phyloP scores from a whole-genome alignment of 2,888 invertebrate genomes.

The Polyommatus iphigenia region DNA sequence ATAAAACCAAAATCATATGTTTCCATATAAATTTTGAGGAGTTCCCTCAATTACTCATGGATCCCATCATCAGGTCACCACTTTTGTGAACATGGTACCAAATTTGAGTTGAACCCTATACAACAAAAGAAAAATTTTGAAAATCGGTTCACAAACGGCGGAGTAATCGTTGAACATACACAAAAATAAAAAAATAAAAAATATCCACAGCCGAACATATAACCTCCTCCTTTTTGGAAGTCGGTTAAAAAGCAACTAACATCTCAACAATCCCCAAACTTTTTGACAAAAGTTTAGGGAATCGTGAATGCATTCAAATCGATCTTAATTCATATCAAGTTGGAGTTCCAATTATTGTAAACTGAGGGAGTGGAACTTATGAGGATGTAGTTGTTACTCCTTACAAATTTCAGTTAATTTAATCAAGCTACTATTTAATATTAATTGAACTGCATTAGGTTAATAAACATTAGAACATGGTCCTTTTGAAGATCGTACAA shows the following conservation, averaged over 20 bases:
- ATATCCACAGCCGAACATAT: too few relatives aligned
- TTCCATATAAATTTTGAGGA: too few relatives aligned
- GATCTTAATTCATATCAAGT: neutral
- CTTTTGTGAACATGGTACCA: too few relatives aligned
- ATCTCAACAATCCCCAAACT: neutral
- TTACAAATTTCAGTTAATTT: neutral
- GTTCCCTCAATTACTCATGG: too few relatives aligned
- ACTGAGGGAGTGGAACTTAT: neutral
- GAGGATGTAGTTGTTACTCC: neutral
- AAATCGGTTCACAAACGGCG: too few relatives aligned
- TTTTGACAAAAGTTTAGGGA: neutral
- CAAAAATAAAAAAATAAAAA: too few relatives aligned
- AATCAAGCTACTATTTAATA: neutral
- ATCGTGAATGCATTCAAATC: neutral
- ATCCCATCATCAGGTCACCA: too few relatives aligned
- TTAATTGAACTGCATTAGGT: neutral
- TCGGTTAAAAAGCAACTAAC: neutral
- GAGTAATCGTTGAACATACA: too few relatives aligned
- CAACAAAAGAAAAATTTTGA: too few relatives aligned
- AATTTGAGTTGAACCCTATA: too few relatives aligned
- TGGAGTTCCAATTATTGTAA: neutral
- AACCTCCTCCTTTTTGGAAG: too few relatives aligned
- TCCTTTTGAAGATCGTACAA: conserved; percentile 44
- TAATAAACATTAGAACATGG: neutral
- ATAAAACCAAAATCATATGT: too few relatives aligned